Evolutionary conservation across 2,113 vertebrate species (phyloP).

Genomic region (Narcine bancroftii): DNA sequence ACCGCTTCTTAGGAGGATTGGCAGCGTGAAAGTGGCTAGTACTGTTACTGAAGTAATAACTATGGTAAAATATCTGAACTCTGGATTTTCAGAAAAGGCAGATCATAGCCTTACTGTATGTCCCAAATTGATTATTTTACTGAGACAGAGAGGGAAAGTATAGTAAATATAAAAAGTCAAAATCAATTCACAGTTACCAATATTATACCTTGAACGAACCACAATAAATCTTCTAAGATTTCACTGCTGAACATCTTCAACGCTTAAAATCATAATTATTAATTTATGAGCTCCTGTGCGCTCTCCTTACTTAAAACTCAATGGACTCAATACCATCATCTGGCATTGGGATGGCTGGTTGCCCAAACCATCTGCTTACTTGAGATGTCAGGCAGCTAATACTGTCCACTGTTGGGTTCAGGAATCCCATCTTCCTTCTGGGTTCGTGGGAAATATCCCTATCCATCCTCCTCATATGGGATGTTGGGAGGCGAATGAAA

Average conservation of each 20-base stretch:
- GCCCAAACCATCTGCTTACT: background rate
- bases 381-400: background rate
- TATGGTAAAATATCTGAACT: background rate
- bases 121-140: background rate
- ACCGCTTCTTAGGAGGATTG: too few relatives aligned
- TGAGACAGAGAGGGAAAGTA: background rate
- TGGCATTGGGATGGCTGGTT: background rate
- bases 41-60: background rate
- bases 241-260: background rate
- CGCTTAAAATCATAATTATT: background rate
- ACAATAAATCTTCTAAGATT: background rate
- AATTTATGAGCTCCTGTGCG: background rate
- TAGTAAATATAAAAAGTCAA: background rate
- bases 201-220: background rate
- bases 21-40: too few relatives aligned
- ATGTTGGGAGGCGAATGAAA: background rate
- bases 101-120: background rate
- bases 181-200: background rate
- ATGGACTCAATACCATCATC: background rate
- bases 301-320: background rate
- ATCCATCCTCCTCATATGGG: background rate
- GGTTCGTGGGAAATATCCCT: too few relatives aligned
- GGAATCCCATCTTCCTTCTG: background rate
- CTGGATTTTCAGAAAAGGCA: background rate
- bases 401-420: background rate